phyloP scores from a whole-genome alignment of 53 echinoderm and acorn worm genomes.

The Zoroaster sp. region DNA sequence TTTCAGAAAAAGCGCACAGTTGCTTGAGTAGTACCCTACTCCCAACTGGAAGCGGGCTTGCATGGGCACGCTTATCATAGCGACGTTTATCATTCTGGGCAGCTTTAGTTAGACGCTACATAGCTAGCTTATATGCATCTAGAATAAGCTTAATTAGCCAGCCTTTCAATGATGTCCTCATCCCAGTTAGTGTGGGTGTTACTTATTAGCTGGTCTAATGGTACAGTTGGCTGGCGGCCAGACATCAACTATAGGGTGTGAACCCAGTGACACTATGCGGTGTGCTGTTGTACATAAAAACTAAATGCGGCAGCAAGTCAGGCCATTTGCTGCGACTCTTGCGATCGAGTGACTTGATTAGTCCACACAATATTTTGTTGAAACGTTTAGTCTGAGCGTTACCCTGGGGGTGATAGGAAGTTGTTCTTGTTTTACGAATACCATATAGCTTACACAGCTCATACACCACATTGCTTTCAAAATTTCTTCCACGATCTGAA shows the following conservation, averaged over 20 bases:
- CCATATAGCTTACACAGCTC: constrained; percentile 66
- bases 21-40: no score
- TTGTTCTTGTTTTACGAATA: constrained; percentile 36
- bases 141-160: no score
- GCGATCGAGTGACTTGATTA: constrained; percentile 54
- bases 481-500: constrained; percentile 76
- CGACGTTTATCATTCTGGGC: no score
- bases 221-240: no score
- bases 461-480: constrained; percentile 62
- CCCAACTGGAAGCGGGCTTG: no score
- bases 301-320: constrained; percentile 42
- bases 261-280: constrained; percentile 59
- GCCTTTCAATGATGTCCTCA: no score
- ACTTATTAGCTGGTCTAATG: no score
- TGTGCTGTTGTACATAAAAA: constrained; percentile 60
- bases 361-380: constrained; percentile 29
- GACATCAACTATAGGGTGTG: constrained; percentile 55
- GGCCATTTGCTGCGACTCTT: constrained; percentile 57
- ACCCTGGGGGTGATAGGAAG: constrained; percentile 69
- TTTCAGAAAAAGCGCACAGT: no score
- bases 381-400: constrained; percentile 58
- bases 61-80: no score
- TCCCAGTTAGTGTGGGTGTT: no score
- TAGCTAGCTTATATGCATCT: no score
- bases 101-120: no score